phyloP scores from a whole-genome alignment of 2,888 invertebrate species.

The Machimus atricapillus region DNA sequence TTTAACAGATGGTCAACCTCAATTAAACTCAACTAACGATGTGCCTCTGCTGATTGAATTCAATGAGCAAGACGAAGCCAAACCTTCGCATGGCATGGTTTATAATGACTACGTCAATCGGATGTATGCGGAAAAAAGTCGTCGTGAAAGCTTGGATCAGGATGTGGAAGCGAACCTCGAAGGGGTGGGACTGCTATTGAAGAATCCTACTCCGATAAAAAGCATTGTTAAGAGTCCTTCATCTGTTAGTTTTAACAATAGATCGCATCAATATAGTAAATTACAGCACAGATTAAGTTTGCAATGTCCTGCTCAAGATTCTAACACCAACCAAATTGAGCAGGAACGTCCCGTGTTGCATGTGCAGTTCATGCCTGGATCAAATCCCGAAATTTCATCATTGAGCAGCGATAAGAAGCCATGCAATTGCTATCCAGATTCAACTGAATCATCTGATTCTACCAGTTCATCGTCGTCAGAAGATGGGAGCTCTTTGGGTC shows the following conservation, averaged over 20 bases:
- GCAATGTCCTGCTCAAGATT: conserved; percentile 13
- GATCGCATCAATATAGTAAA: background rate
- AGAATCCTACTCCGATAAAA: conserved; percentile 44
- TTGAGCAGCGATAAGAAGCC: conserved; percentile 2
- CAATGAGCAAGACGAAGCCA: conserved; percentile 16
- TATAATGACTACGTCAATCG: conserved; percentile 49
- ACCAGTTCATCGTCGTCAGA: conserved; percentile 64
- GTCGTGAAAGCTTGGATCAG: conserved; percentile 35
- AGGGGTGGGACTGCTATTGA: background rate
- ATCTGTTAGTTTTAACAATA: conserved; percentile 49
- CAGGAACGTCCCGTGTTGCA: conserved; percentile 63
- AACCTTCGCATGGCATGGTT: background rate
- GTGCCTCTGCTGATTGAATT: conserved; percentile 14
- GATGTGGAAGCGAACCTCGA: background rate
- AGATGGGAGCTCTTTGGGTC: conserved; percentile 70
- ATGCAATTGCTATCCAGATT: conserved; percentile 51
- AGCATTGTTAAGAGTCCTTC: conserved; percentile 53
- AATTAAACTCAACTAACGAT: conserved; percentile 29
- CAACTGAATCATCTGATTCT: conserved; percentile 64
- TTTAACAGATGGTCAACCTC: conserved; percentile 35
- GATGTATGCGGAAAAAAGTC: conserved; percentile 43
- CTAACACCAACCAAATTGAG: conserved; percentile 27
- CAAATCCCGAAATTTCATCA: conserved; percentile 10
- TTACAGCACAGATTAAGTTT: conserved; percentile 27
- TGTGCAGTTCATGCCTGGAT: conserved; percentile 65